These are phyloP conservation scores for Limnothrissa miodon DNA, from an alignment of 2,113 vertebrate species.

Conservation along the genomic window DNA sequence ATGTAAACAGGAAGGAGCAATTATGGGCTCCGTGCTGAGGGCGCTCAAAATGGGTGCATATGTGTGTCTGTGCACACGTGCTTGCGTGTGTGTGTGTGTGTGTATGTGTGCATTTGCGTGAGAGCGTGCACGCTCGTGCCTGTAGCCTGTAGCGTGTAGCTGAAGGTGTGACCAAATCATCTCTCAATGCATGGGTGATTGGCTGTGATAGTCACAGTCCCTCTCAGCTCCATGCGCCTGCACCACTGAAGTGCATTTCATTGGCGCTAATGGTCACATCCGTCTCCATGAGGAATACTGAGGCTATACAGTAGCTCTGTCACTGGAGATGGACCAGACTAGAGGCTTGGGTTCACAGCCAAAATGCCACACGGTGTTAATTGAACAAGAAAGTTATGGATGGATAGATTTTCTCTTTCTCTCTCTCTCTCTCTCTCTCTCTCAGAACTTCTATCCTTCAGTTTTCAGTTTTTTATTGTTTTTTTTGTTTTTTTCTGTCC, in stretches of 20 bases:
- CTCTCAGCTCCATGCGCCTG: background rate
- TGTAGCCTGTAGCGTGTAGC: background rate
- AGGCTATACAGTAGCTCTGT: background rate
- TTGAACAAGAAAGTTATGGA: too few relatives aligned
- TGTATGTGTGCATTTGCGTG: background rate
- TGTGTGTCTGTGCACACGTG: slow-evolving; percentile 31
- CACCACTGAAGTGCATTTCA: background rate
- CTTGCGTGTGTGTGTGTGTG: slow-evolving; percentile 10
- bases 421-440: too few relatives aligned
- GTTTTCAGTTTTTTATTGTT: background rate
- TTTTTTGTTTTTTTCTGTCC: too few relatives aligned
- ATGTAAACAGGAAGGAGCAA: slow-evolving; percentile 11
- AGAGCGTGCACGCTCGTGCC: background rate
- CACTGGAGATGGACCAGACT: background rate
- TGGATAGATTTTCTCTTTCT: too few relatives aligned
- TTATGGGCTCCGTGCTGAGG: background rate
- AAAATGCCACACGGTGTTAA: background rate
- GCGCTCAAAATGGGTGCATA: background rate
- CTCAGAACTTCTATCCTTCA: background rate
- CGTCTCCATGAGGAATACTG: background rate
- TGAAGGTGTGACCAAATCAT: background rate
- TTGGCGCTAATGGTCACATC: background rate
- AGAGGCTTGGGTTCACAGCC: background rate
- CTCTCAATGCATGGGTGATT: background rate
- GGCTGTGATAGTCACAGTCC: slow-evolving; percentile 4